Evolutionary conservation across 1,140 invertebrate genomes (phyloP), one percentile per base, ranked within the genome.

Genomic region (Drosophila ananassae): DNA sequence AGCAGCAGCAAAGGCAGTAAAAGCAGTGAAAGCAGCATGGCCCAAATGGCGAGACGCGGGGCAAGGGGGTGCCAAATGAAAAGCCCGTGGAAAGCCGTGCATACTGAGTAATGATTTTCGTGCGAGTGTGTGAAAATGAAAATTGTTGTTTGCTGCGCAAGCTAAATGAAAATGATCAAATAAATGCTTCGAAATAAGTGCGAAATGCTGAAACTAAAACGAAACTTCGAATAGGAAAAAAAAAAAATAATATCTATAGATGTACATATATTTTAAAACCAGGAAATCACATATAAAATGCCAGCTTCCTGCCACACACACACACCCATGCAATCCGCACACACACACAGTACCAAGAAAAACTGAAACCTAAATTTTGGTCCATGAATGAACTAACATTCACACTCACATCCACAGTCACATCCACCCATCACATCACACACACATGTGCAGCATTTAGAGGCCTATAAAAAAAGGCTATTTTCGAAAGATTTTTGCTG

Each of bases 351-450:
- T 34, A 10, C 57, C 59, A 77, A 34, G 67, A 63, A 77, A 58
- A 82, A 74, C 32, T 57, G 56, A 75, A 57, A 41, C 34, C 52
- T 32, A 54, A 66, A 57, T 48, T 73, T 79, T 74, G 73, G 72
- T 64, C 84, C 78, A 87, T 87, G 82, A 87, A 87, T 87, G 82
- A 87, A 87, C 75, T 81, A 71, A 72, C 75, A 83, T 80, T 72
- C 71, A 73, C 58, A 59, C 58, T 54, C 34, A 47, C 71, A 63
- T 32, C 58, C 39, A 48, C 55, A 50, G 32, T 61, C 39, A 48
- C 55, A 50, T 25, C 58, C 39, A 46, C 34, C 60, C 28, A 37
- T 37, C 34, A 50, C 12, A 25, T 25, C 9, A 50, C 60, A 44
- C 46, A 57, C 77, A 52, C 46, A 74, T 77, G 57, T 52, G 57